phyloP scores from a whole-genome alignment of 2,797 vertebrate species.

The Anas georgica region DNA sequence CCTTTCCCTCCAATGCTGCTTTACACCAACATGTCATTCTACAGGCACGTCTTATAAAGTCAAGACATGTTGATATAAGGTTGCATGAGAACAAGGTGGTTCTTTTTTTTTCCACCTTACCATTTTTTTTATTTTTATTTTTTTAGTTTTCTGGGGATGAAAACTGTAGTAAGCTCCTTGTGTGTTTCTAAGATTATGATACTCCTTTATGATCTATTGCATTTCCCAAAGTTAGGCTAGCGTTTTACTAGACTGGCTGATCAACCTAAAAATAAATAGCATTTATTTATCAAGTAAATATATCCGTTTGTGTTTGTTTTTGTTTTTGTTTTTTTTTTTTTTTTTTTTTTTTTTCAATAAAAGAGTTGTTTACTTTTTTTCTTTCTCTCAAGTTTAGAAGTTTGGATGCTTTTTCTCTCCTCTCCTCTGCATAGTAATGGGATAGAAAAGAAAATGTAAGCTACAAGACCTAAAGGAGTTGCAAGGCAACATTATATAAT shows the following conservation, averaged over 20 bases:
- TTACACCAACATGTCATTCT: neutral
- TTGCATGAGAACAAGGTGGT: neutral
- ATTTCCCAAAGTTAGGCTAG: neutral
- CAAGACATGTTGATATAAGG: neutral
- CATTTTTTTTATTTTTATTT: neutral
- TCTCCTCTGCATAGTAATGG: neutral
- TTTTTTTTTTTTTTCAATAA: neutral
- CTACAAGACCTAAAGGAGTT: neutral
- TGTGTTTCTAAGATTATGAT: neutral
- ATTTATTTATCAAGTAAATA: neutral
- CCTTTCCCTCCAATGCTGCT: neutral
- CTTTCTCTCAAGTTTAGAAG: neutral
- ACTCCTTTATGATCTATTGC: neutral
- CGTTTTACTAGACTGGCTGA: neutral
- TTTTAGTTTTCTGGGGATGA: neutral
- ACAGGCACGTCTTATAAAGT: neutral
- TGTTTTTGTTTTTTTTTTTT: too few relatives aligned
- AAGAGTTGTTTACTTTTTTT: neutral
- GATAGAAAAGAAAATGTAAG: neutral
- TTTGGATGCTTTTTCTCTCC: neutral
- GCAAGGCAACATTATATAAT: neutral
- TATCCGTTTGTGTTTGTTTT: neutral
- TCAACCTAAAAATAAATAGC: neutral
- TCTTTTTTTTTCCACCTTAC: neutral
- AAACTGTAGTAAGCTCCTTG: neutral